phyloP scores from a whole-genome alignment of 2,888 invertebrate species.

The Apodemia zela region DNA sequence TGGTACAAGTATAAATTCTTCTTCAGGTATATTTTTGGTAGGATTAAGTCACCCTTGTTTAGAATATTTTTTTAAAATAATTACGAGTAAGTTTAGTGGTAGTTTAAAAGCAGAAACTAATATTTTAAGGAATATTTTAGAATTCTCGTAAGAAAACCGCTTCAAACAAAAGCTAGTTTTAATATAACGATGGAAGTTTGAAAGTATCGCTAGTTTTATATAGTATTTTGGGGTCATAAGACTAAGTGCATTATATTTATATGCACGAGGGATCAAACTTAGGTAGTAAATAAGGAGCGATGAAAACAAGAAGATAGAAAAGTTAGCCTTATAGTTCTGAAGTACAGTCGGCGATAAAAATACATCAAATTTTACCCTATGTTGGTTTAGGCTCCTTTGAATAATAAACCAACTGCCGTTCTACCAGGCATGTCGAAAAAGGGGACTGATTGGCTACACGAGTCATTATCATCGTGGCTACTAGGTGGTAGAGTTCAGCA shows the following conservation, averaged over 20 bases:
- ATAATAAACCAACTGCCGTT: no score
- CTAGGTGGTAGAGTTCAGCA: no score
- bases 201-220: background rate
- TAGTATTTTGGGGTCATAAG: background rate
- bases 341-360: background rate
- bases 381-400: no score
- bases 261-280: conserved; percentile 15
- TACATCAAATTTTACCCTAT: no score
- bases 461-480: no score
- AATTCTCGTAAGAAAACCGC: background rate
- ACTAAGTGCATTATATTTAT: conserved; percentile 16
- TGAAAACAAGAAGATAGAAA: conserved; percentile 15
- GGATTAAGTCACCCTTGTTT: no score
- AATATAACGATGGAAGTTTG: background rate
- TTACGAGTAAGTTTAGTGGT: background rate
- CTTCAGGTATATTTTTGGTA: no score
- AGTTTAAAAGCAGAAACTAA: background rate
- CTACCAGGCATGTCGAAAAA: no score
- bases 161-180: conserved; percentile 1
- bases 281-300: conserved; percentile 2
- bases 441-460: no score
- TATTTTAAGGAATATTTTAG: background rate
- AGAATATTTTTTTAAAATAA: no score
- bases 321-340: conserved; percentile 1
- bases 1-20: no score